Conservation (phyloP, 2,113 vertebrate genomes). For the Camarhynchus parvulus region DNA sequence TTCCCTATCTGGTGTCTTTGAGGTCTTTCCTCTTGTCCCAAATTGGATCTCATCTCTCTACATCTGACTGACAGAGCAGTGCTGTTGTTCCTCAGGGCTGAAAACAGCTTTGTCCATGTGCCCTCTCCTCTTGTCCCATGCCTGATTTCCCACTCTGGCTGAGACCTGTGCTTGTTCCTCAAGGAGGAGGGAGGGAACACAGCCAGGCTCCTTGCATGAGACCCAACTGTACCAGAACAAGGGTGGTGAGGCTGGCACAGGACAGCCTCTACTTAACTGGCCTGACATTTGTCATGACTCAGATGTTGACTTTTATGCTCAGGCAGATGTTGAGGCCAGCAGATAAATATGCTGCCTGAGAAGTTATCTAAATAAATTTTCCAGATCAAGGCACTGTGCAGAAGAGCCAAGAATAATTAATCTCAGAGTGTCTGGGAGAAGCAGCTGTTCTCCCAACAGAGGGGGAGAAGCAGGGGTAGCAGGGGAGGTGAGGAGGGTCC, state of each 20-base stretch:
- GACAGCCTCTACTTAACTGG: not conserved
- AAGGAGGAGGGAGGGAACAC: not conserved
- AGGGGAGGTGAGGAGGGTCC: not conserved
- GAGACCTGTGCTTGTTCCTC: not conserved
- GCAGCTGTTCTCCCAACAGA: not conserved
- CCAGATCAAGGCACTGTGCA: not conserved
- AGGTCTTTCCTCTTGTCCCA: not conserved
- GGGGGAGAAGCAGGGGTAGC: not conserved
- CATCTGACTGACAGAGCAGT: not conserved
- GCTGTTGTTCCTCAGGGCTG: not conserved
- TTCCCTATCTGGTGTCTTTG: not conserved
- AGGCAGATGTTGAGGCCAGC: conserved; percentile 4
- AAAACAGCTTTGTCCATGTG: not conserved
- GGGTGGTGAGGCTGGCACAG: not conserved
- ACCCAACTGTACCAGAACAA: not conserved
- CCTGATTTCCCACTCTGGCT: not conserved
- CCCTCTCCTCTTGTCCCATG: not conserved
- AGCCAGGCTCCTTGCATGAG: not conserved
- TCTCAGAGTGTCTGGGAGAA: not conserved
- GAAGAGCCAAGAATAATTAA: conserved; percentile 17
- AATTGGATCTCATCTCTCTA: not conserved
- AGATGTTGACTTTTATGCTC: not conserved
- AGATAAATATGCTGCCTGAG: not conserved
- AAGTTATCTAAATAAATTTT: conserved; percentile 36
- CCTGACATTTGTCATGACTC: not conserved